A percentile compares a stretch with the other conserved stretches of the same genome.
These are phyloP conservation scores for Sarcoramphus papa DNA, from an alignment of 2,797 vertebrate genomes.

Conservation along the genomic window DNA sequence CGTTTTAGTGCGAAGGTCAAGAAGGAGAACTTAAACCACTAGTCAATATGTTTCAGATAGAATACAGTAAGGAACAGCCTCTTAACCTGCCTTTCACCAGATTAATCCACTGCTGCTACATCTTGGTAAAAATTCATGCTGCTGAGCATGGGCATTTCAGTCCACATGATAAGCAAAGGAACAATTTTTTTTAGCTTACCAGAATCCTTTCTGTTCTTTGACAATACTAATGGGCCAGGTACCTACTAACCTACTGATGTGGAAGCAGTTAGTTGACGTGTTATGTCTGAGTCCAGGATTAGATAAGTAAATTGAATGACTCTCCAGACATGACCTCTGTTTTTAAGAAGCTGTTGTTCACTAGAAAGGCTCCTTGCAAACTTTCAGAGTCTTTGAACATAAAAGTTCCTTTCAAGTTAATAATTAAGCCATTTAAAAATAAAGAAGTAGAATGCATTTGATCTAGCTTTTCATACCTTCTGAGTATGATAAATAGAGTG, in stretches of 20 bases:
- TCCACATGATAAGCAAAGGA: not conserved
- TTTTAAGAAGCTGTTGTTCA: not conserved
- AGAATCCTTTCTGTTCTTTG: not conserved
- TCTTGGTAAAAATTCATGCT: not conserved
- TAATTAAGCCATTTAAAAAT: slow-evolving; percentile 47
- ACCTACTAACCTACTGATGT: not conserved
- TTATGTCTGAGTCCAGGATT: not conserved
- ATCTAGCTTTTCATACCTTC: slow-evolving; percentile 23
- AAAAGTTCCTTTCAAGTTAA: slow-evolving; percentile 54
- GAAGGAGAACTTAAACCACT: not conserved
- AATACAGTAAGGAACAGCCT: not conserved
- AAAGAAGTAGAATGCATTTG: slow-evolving; percentile 17
- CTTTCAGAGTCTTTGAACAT: slow-evolving; percentile 43
- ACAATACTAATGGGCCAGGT: not conserved
- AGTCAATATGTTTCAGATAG: not conserved
- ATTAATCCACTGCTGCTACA: not conserved
- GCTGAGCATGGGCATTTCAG: not conserved
- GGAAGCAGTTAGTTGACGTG: not conserved
- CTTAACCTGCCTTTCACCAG: not conserved
- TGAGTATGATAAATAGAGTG: not conserved
- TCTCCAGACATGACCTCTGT: not conserved
- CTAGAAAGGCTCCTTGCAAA: not conserved
- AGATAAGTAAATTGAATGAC: not conserved
- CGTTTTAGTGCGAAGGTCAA: not conserved
- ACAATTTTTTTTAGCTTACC: not conserved